phyloP scores from a whole-genome alignment of 1,140 invertebrate species.

The Colletes latitarsis region DNA sequence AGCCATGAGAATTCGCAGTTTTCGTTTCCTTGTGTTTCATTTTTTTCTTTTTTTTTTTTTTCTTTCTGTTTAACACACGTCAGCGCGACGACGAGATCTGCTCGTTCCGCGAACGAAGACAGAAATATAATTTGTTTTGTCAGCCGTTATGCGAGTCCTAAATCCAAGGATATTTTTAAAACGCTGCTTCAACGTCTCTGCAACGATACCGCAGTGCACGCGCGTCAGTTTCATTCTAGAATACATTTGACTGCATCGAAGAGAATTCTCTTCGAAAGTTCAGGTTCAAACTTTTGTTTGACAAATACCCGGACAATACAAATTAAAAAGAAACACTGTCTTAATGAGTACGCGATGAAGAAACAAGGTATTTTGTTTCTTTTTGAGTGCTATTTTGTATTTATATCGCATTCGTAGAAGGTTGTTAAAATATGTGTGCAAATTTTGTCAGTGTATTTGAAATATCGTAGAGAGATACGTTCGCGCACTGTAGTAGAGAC shows the following conservation, averaged over 20 bases:
- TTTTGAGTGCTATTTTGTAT: no score
- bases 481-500: no score
- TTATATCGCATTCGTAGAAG: no score
- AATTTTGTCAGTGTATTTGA: no score
- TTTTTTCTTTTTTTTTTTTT: no score
- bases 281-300: background rate
- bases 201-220: background rate
- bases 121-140: background rate
- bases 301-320: background rate
- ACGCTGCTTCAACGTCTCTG: background rate
- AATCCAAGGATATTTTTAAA: conserved; percentile 3
- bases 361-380: background rate
- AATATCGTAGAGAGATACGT: no score
- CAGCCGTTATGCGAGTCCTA: background rate
- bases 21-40: background rate
- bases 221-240: background rate
- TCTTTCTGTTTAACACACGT: background rate
- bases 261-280: background rate
- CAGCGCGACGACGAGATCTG: background rate
- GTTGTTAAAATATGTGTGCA: no score
- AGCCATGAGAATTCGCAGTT: conserved; percentile 12
- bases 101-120: background rate
- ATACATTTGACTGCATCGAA: background rate
- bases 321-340: background rate
- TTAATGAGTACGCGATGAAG: background rate